Percentiles rank a stretch among this genome's conserved stretches.
phyloP scores from a whole-genome alignment of 2,797 vertebrate genomes.

The Myripristis murdjan region DNA sequence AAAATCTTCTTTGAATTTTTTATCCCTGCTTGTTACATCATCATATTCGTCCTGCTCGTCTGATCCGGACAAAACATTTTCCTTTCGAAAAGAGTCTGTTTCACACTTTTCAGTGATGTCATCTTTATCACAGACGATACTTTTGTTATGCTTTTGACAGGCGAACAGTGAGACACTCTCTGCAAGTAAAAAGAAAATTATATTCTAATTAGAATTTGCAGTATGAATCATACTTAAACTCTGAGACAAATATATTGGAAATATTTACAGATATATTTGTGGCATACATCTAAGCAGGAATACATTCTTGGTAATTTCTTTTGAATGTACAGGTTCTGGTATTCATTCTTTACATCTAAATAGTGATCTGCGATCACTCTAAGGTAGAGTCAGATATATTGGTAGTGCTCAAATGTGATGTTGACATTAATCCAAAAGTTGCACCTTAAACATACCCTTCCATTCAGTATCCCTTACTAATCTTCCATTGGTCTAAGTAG shows the following conservation, averaged over 20 bases:
- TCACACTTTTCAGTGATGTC: conserved; percentile 73
- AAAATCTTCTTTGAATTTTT: conserved; percentile 66
- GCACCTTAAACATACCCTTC: neutral
- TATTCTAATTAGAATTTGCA: too few relatives aligned
- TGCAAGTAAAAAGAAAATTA: conserved; percentile 51
- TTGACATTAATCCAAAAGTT: neutral
- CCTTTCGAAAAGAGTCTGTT: conserved; percentile 70
- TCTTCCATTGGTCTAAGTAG: neutral
- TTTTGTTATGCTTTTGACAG: conserved; percentile 67
- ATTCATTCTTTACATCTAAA: too few relatives aligned
- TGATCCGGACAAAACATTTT: conserved; percentile 64
- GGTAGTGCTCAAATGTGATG: too few relatives aligned
- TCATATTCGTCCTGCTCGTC: conserved; percentile 75
- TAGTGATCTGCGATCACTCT: too few relatives aligned
- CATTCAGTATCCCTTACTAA: neutral
- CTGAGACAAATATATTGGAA: too few relatives aligned
- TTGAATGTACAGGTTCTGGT: too few relatives aligned
- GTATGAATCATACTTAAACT: too few relatives aligned
- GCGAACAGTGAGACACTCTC: conserved; percentile 71
- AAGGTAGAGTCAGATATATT: too few relatives aligned
- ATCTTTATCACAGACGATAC: conserved; percentile 77
- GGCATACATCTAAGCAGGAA: too few relatives aligned
- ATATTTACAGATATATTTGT: too few relatives aligned
- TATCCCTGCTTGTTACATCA: conserved; percentile 68
- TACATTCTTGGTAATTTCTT: too few relatives aligned